phyloP scores from a whole-genome alignment of 1,140 invertebrate genomes.

The Venturia canescens region DNA sequence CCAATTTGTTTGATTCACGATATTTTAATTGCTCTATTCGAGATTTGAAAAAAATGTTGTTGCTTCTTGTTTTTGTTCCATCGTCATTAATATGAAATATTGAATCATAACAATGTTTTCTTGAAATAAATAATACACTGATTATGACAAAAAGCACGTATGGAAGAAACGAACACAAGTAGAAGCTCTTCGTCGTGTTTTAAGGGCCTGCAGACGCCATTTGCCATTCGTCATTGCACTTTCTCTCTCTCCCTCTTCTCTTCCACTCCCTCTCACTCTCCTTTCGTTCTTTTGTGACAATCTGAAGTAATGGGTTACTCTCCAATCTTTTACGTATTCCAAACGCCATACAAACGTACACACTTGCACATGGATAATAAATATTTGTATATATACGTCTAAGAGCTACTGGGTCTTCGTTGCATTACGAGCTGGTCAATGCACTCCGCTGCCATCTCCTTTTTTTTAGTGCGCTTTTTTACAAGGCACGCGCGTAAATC shows the following conservation, averaged over 20 bases:
- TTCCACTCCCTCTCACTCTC: background rate
- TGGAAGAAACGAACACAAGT: no score
- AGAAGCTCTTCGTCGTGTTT: background rate
- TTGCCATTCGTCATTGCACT: constrained; percentile 23
- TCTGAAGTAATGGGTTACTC: constrained; percentile 32
- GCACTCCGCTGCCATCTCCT: background rate
- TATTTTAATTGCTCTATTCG: no score
- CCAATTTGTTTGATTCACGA: no score
- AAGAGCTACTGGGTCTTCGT: constrained; percentile 20
- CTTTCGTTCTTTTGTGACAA: background rate
- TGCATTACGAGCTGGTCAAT: constrained; percentile 34
- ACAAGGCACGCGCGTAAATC: constrained; percentile 28
- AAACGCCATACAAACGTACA: background rate
- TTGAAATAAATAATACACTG: no score
- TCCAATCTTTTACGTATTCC: background rate
- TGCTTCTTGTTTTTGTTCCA: no score
- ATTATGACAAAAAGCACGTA: no score
- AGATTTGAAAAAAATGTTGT: no score
- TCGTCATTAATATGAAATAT: no score
- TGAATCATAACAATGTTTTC: no score
- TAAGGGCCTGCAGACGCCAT: constrained; percentile 9
- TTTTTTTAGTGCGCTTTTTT: background rate
- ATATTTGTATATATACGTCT: background rate
- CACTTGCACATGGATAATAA: background rate
- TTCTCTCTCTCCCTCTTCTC: background rate